Evolutionary conservation across 2,888 invertebrate species (phyloP), one percentile per base, ranked within the genome.

Genomic region (Drosophila austrosaltans): DNA sequence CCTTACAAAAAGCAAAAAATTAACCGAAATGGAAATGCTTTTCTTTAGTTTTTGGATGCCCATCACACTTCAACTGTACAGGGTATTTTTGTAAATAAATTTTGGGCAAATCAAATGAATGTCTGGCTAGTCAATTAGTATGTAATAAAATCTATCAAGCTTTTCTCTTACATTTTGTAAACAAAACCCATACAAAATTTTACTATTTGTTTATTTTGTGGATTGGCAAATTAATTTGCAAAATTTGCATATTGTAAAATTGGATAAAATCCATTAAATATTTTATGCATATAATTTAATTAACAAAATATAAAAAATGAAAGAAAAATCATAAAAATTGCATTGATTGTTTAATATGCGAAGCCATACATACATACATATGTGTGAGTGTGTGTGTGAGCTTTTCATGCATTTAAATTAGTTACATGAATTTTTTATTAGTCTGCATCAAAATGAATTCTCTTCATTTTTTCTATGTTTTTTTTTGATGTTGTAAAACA

Each of bases 331-430:
- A 80, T 69, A 68, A 70, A 72, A 71, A 36, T 57, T 60, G 44
- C 53, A 67, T 25, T 48, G 53, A 44, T n/a, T 39, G 20, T 69
- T 82, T 63, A 81, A 74, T 70, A 75, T 79, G 62, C 61, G 58
- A 66, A 66, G 62, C 68, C 58, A 10, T 10, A 25, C 32, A 7
- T 10, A 25, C 32, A 7, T 6, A 32, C 32, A 7, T 32, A 32
- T 4, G 32, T 32, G 0, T 2, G 10, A 20, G 20, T 36, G 30
- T 36, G 8, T 10, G 20, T 39, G 22, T 65, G 28, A 42, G 30
- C 25, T 61, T 67, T 59, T 72, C 87, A 84, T 82, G 82, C 85
- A 82, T 82, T 73, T 87, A 84, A 87, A 82, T 82, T 84, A 84
- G 79, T 75, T 56, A 40, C 71, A 82, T 82, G 69, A 25, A 84